A percentile compares a stretch with the other conserved stretches of the same genome.
These are phyloP conservation scores for Elephas maximus DNA, from an alignment of 2,113 vertebrate genomes.

Conservation along the genomic window DNA sequence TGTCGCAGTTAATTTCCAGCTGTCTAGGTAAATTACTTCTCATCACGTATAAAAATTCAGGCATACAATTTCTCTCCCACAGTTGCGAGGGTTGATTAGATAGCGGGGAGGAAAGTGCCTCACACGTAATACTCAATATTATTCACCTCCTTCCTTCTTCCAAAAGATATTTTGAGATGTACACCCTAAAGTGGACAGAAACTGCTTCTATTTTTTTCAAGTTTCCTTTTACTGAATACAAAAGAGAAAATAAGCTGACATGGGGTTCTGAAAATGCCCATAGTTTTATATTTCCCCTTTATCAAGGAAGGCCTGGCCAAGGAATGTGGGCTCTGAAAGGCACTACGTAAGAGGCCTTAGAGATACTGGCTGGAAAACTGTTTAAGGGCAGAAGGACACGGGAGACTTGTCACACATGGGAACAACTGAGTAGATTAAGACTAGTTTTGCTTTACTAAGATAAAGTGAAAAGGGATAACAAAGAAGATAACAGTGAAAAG, in stretches of 20 bases:
- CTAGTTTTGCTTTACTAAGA: not conserved
- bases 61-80: not conserved
- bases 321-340: not conserved
- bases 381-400: not conserved
- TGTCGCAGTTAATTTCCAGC: not conserved
- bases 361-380: not conserved
- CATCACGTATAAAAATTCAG: not conserved
- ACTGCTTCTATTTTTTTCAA: conserved; percentile 45
- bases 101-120: not conserved
- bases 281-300: not conserved
- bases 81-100: not conserved
- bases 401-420: not conserved
- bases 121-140: not conserved
- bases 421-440: not conserved
- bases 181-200: conserved; percentile 13
- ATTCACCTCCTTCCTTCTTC: conserved; percentile 29
- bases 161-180: not conserved
- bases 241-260: conserved; percentile 39
- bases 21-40: not conserved
- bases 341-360: not conserved
- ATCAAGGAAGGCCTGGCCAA: not conserved
- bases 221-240: conserved; percentile 54
- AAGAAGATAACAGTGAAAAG: not conserved
- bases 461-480: not conserved
- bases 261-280: not conserved